Evolutionary conservation across 2,113 vertebrate genomes (phyloP).

Genomic region (Labeo catla): DNA sequence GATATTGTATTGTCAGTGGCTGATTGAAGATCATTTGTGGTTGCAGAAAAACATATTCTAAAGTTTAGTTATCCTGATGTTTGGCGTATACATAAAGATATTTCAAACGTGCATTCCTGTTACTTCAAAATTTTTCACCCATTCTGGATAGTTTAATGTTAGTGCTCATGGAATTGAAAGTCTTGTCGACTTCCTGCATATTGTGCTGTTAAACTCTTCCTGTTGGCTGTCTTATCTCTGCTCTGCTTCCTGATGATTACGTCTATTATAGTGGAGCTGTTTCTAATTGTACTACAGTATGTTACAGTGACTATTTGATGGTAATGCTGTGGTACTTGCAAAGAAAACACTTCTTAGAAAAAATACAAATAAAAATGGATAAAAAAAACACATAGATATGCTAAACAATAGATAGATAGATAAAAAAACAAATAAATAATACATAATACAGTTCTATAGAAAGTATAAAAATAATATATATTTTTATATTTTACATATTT

Average conservation of each 20-base stretch:
- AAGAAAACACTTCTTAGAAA: neutral
- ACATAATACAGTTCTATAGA: neutral
- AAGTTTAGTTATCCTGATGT: neutral
- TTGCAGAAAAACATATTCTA: neutral
- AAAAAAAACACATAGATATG: neutral
- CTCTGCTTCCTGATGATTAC: constrained; percentile 4
- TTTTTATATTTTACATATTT: neutral
- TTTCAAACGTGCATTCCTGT: neutral
- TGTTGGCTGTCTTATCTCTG: constrained; percentile 28
- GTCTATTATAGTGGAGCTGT: neutral
- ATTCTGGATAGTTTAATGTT: neutral
- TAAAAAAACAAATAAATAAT: neutral
- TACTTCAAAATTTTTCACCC: neutral
- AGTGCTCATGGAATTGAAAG: neutral
- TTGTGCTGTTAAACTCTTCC: neutral
- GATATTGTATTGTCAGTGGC: neutral
- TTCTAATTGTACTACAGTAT: neutral
- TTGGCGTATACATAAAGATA: neutral
- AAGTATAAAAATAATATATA: neutral
- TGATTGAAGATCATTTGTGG: neutral
- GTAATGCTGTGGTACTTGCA: neutral
- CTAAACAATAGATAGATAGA: neutral
- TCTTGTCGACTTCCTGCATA: neutral
- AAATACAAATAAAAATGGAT: neutral
- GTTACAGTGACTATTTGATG: neutral